Evolutionary conservation across 1,140 invertebrate species (phyloP).

Genomic region (Scaptomyza graminum): DNA sequence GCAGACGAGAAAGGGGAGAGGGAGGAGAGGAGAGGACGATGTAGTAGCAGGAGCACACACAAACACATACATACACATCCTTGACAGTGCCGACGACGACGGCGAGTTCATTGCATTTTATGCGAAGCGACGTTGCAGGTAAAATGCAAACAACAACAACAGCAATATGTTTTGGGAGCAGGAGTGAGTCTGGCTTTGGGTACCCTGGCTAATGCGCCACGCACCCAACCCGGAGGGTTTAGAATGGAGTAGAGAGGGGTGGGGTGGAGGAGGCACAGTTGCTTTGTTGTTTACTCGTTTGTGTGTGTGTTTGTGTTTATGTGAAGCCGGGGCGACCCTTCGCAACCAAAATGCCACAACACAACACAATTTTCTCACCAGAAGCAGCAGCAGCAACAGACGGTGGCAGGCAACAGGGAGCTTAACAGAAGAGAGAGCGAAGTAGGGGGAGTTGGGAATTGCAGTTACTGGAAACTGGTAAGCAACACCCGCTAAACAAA

Average conservation of each 20-base stretch:
- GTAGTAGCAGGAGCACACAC: neutral
- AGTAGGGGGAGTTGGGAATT: neutral
- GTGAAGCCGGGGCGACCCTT: conserved; percentile 44
- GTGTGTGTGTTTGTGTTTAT: conserved; percentile 30
- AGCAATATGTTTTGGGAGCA: conserved; percentile 38
- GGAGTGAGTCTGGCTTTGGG: conserved; percentile 44
- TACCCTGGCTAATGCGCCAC: conserved; percentile 50
- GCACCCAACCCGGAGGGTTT: conserved; percentile 12
- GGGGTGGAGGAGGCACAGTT: conserved; percentile 22
- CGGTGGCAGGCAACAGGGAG: neutral
- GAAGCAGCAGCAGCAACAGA: conserved; percentile 9
- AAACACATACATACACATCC: conserved; percentile 34
- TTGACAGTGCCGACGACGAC: conserved; percentile 54
- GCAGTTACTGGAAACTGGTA: conserved; percentile 5
- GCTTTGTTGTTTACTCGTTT: conserved; percentile 63
- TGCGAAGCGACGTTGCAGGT: conserved; percentile 78
- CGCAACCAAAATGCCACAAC: conserved; percentile 75
- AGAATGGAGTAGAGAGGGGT: neutral
- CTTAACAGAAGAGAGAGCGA: too few species aligned
- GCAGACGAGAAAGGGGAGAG: neutral
- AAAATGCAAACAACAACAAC: conserved; percentile 62
- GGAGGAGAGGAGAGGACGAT: neutral
- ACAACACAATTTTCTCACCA: conserved; percentile 78
- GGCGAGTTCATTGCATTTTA: conserved; percentile 78
- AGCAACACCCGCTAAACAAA: conserved; percentile 65